These are phyloP conservation scores for Tamandua tetradactyla DNA, from an alignment of 2,797 vertebrate species.

Conservation along the genomic window DNA sequence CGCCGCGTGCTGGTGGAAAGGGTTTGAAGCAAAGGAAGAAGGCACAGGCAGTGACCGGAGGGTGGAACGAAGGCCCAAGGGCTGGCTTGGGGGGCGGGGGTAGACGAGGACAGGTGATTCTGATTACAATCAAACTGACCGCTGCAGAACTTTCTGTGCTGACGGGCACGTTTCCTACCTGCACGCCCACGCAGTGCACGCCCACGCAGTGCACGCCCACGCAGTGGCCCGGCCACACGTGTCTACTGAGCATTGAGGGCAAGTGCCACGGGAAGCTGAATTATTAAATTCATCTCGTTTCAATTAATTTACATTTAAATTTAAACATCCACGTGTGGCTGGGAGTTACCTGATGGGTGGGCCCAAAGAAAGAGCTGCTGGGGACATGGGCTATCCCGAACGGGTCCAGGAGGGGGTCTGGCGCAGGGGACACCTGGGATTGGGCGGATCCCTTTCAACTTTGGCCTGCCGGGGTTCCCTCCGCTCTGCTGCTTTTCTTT, in stretches of 20 bases:
- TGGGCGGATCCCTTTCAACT: neutral
- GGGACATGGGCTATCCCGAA: fast-evolving
- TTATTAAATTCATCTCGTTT: conserved; percentile 24
- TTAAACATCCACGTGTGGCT: neutral
- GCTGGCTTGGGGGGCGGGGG: no score
- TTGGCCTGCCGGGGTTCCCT: neutral
- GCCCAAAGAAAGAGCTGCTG: neutral
- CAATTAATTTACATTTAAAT: neutral
- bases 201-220: no score
- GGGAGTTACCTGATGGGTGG: neutral
- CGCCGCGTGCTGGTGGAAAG: neutral
- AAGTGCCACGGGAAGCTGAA: neutral
- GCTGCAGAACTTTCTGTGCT: neutral
- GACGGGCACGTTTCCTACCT: neutral
- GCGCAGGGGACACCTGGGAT: neutral
- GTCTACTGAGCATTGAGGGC: neutral
- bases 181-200: neutral
- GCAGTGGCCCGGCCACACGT: neutral
- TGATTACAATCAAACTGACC: neutral
- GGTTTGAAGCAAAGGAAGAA: neutral
- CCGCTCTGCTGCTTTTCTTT: neutral
- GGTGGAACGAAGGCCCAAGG: neutral
- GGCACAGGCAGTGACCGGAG: neutral
- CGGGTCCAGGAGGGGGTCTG: neutral
- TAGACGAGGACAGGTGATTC: neutral